Evolutionary conservation across 1,140 invertebrate species (phyloP).

Genomic region (Euwallacea similis): DNA sequence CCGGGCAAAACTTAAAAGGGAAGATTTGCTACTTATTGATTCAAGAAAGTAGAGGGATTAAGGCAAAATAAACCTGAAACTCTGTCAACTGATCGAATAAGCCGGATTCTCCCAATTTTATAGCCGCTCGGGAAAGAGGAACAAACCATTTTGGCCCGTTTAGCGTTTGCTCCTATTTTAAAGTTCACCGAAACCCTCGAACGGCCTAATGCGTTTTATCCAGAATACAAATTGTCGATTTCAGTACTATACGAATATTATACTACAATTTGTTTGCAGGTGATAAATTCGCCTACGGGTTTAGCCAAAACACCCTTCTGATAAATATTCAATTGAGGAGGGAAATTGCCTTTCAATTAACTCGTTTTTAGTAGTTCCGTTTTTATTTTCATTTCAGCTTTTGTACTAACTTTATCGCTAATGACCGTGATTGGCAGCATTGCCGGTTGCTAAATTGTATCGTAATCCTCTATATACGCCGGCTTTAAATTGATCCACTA

Average conservation of each 20-base stretch:
- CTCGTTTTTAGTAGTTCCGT: neutral
- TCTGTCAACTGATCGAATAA: conserved; percentile 8
- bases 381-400: neutral
- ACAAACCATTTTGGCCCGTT: conserved; percentile 24
- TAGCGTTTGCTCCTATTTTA: conserved; percentile 16
- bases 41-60: neutral
- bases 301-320: neutral
- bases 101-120: conserved; percentile 13
- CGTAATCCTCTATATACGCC: too few species aligned
- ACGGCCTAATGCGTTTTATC: conserved; percentile 26
- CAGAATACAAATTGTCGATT: conserved; percentile 36
- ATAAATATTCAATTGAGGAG: conserved; percentile 21
- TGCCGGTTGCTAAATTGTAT: too few species aligned
- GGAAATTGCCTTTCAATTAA: conserved; percentile 13
- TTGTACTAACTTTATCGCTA: too few species aligned
- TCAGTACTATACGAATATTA: conserved; percentile 20
- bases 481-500: too few species aligned
- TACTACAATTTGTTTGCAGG: conserved; percentile 24
- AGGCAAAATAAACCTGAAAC: neutral
- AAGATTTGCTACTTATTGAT: neutral
- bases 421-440: too few species aligned
- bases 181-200: conserved; percentile 25
- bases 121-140: conserved; percentile 13
- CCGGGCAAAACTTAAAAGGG: neutral
- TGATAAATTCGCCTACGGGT: conserved; percentile 20